A percentile compares a stretch with the other conserved stretches of the same genome.
Conservation (phyloP, 2,888 invertebrate genomes). For the Rhodophaea formosa region DNA sequence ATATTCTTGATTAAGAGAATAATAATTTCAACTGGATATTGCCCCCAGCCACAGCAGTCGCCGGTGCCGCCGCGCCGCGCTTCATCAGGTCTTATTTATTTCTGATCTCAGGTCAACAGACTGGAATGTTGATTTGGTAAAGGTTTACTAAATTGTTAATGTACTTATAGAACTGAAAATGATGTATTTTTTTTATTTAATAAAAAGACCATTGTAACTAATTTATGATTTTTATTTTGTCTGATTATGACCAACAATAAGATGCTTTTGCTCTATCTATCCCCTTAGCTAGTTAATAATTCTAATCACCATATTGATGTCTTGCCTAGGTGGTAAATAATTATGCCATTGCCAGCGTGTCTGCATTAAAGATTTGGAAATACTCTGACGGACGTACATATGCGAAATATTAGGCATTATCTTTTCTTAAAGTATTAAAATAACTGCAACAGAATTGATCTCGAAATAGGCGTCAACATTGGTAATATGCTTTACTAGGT, state of each 20-base stretch:
- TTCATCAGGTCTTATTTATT: constrained; percentile 56
- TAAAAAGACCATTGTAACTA: constrained; percentile 72
- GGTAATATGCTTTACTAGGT: too few species aligned
- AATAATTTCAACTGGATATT: constrained; percentile 44
- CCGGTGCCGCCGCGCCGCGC: constrained; percentile 28
- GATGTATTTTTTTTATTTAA: constrained; percentile 78
- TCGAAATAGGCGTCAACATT: too few species aligned
- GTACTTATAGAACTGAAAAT: constrained; percentile 78
- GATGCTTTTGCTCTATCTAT: too few species aligned
- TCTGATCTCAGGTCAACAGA: constrained; percentile 74
- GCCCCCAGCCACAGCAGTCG: constrained; percentile 30
- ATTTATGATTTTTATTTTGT: constrained; percentile 25
- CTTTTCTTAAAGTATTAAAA: too few species aligned
- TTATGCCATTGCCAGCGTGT: too few species aligned
- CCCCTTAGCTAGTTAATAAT: too few species aligned
- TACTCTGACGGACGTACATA: too few species aligned
- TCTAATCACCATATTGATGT: too few species aligned
- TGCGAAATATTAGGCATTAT: too few species aligned
- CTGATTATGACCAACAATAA: background rate
- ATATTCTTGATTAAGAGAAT: constrained; percentile 58
- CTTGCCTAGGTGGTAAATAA: too few species aligned
- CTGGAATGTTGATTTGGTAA: constrained; percentile 74
- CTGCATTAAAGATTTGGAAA: too few species aligned
- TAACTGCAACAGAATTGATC: too few species aligned
- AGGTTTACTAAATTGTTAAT: constrained; percentile 76